Evolutionary conservation across 2,888 invertebrate species (phyloP).

Genomic region (Pemphredon lugubris): DNA sequence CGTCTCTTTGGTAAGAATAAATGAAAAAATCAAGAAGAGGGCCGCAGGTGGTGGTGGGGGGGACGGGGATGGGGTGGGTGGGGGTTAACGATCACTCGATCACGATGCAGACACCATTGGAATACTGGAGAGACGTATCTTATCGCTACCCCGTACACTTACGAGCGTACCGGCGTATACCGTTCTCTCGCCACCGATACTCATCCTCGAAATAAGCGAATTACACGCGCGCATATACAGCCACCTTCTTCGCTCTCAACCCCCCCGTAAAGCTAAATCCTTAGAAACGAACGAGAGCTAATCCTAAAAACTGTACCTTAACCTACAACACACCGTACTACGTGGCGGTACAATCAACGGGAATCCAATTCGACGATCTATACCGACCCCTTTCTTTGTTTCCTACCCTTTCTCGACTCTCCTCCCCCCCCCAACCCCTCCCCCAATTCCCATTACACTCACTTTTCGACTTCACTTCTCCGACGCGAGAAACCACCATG

Average conservation of each 20-base stretch:
- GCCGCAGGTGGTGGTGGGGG: too few species aligned
- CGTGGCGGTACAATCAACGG: slow-evolving; percentile 59
- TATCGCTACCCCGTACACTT: slow-evolving; percentile 46
- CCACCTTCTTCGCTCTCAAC: not conserved
- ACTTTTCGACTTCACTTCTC: not conserved
- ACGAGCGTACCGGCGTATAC: slow-evolving; percentile 23
- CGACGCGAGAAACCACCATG: slow-evolving; percentile 15
- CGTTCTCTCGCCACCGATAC: slow-evolving; percentile 13
- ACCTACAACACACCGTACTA: slow-evolving; percentile 60
- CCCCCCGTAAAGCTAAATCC: slow-evolving; percentile 40
- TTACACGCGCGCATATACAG: slow-evolving; percentile 1
- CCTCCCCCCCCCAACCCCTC: too few species aligned
- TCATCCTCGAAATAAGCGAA: slow-evolving; percentile 4
- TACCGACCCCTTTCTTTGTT: not conserved
- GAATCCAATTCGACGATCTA: slow-evolving; percentile 37
- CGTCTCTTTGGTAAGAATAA: slow-evolving; percentile 40
- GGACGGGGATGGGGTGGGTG: not conserved
- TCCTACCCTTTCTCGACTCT: not conserved
- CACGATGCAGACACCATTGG: slow-evolving; percentile 75
- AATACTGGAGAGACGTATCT: slow-evolving; percentile 76
- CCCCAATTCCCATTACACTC: too few species aligned
- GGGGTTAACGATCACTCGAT: slow-evolving; percentile 68
- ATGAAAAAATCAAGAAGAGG: slow-evolving; percentile 23
- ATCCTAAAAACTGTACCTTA: slow-evolving; percentile 62
- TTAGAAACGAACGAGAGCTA: slow-evolving; percentile 61